These are phyloP conservation scores for Gila orcuttii DNA, from an alignment of 2,113 vertebrate species.

Conservation along the genomic window DNA sequence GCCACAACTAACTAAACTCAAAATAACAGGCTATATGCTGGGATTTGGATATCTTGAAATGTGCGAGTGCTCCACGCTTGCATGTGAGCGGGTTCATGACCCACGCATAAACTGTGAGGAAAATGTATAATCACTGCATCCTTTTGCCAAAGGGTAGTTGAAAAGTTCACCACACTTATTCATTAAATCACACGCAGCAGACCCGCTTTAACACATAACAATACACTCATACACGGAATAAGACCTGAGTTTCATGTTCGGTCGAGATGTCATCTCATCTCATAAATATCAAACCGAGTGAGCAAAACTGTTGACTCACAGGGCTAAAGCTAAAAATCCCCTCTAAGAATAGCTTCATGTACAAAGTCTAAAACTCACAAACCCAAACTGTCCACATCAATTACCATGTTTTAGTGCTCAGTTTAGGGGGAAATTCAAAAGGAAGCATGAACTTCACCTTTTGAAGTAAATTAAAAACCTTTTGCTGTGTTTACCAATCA, in stretches of 20 bases:
- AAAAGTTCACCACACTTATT: conserved; percentile 21
- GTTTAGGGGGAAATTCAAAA: not conserved
- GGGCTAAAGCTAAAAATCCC: conserved; percentile 16
- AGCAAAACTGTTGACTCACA: not conserved
- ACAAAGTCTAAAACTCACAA: conserved; percentile 18
- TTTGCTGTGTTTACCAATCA: not conserved
- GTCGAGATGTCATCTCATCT: not conserved
- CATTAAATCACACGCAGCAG: not conserved
- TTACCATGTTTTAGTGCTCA: not conserved
- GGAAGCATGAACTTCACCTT: not conserved
- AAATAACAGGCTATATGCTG: not conserved
- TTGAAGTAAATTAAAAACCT: not conserved
- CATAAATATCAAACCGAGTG: conserved; percentile 23
- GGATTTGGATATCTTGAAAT: not conserved
- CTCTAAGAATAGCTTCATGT: conserved; percentile 7
- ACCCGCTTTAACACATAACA: conserved; percentile 13
- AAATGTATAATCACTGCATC: not conserved
- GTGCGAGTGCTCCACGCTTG: not conserved
- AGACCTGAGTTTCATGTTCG: not conserved
- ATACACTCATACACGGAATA: not conserved
- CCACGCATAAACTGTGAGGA: not conserved
- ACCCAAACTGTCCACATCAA: conserved; percentile 10
- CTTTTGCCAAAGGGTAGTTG: conserved; percentile 1
- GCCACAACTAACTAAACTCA: not conserved
- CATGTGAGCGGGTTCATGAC: conserved; percentile 18